Evolutionary conservation across 2,888 invertebrate species (phyloP), one percentile per base, ranked within the genome.

Genomic region (Synergus umbraculus): DNA sequence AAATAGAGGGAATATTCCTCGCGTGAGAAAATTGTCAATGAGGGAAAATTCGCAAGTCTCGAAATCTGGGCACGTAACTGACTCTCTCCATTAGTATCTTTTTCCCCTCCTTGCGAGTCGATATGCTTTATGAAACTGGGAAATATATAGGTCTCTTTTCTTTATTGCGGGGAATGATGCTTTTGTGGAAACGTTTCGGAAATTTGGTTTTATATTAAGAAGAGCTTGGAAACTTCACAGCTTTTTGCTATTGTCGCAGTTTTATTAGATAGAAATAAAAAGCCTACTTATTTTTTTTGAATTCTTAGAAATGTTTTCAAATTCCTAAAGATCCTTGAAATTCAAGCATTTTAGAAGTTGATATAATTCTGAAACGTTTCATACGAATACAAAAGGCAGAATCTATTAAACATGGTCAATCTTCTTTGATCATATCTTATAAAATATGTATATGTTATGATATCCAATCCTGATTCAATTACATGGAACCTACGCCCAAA

Each of bases 21-120:
- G 37, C n/a, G 43, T 67, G 54, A 73, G 73, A 73, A 73, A 73
- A 73, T 58, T 73, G 49, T 54, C n/a, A 73, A 73, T 18, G 37
- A 49, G 29, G 54, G 69, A n/a, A 54, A 73, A 73, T 37, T 4
- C 15, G 9, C 29, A 49, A 15, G 37, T 73, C 54, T 13, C n/a
- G 54, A 41, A 73, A 73, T 58, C 73, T 73, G n/a, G 54, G 54
- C 73, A 73, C 73, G 73, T 73, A 54, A 8, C n/a, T n/a, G 73
- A 58, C 73, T 73, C 29, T 54, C 54, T 73, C 73, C 54, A 73
- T 73, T 58, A 73, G 54, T 73, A 73, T 41, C 54, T 41, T 73
- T 73, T n/a, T 9, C 73, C 54, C 18, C 73, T 73, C 41, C 54
- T 73, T 73, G 49, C 37, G 10, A 73, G 54, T 54, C 54, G 5